phyloP scores from a whole-genome alignment of 1,140 invertebrate genomes.

The Protaetia brevitarsis region DNA sequence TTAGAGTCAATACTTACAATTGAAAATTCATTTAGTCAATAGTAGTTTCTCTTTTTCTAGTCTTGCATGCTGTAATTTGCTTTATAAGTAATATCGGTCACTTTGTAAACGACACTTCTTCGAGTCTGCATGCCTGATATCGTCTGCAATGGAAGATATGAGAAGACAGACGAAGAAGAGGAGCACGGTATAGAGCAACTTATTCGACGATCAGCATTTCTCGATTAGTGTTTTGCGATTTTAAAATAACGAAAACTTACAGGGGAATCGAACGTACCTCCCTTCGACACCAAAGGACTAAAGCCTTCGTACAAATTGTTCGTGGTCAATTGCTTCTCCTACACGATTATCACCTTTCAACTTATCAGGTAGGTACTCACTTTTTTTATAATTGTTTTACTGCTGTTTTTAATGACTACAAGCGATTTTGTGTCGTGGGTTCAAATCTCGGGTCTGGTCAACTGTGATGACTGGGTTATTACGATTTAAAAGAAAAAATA shows the following conservation, averaged over 20 bases:
- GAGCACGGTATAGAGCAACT: too few species aligned
- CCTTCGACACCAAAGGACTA: background rate
- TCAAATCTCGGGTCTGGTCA: too few species aligned
- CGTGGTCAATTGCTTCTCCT: background rate
- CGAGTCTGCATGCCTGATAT: too few species aligned
- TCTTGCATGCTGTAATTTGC: conserved; percentile 12
- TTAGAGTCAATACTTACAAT: background rate
- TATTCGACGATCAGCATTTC: background rate
- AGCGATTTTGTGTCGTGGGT: background rate
- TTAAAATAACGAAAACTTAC: background rate
- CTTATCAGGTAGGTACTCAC: background rate
- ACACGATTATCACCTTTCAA: conserved; percentile 1
- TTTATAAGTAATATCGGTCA: background rate
- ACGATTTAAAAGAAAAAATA: background rate
- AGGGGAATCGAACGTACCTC: conserved; percentile 11
- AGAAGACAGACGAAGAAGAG: too few species aligned
- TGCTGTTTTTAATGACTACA: background rate
- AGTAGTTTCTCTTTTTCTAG: background rate
- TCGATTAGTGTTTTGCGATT: background rate
- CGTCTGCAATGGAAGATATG: too few species aligned
- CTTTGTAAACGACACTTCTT: too few species aligned
- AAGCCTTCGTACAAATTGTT: background rate
- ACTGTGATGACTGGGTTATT: too few species aligned
- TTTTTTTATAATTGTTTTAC: background rate
- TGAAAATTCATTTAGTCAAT: background rate